A percentile compares a stretch with the other conserved stretches of the same genome.
Evolutionary conservation across 2,113 vertebrate genomes (phyloP).

Genomic region (Macroglossus sobrinus): DNA sequence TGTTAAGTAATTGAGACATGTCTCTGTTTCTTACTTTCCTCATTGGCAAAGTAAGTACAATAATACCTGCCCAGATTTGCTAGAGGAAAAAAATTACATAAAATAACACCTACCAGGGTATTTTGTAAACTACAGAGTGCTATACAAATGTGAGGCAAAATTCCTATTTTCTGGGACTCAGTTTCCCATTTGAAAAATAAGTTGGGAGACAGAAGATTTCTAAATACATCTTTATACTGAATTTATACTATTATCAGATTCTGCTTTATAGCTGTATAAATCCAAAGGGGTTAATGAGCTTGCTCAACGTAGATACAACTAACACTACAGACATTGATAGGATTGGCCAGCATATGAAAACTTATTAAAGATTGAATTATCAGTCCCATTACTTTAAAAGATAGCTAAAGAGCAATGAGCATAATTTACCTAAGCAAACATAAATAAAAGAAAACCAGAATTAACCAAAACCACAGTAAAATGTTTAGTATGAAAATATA

Average conservation of each 20-base stretch:
- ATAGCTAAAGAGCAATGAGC: not conserved
- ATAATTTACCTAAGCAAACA: not conserved
- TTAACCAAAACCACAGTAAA: conserved; percentile 23
- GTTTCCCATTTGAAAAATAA: conserved; percentile 1
- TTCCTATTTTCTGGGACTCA: not conserved
- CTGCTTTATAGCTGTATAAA: not conserved
- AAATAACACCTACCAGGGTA: not conserved
- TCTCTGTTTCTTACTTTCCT: not conserved
- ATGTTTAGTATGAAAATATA: not conserved
- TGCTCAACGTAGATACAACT: not conserved
- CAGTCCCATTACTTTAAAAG: not conserved
- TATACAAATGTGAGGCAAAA: not conserved
- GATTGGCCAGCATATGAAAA: not conserved
- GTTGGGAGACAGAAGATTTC: not conserved
- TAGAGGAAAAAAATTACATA: not conserved
- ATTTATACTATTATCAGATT: not conserved
- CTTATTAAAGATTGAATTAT: not conserved
- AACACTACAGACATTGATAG: not conserved
- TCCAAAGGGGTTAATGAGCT: not conserved
- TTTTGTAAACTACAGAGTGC: not conserved
- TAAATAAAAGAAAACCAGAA: not conserved
- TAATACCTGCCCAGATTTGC: not conserved
- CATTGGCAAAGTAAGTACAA: not conserved
- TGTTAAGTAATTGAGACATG: not conserved
- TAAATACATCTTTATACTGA: not conserved